These are phyloP conservation scores for Halocynthia roretzi DNA, from an alignment of 23 tunicate species.

Conservation along the genomic window DNA sequence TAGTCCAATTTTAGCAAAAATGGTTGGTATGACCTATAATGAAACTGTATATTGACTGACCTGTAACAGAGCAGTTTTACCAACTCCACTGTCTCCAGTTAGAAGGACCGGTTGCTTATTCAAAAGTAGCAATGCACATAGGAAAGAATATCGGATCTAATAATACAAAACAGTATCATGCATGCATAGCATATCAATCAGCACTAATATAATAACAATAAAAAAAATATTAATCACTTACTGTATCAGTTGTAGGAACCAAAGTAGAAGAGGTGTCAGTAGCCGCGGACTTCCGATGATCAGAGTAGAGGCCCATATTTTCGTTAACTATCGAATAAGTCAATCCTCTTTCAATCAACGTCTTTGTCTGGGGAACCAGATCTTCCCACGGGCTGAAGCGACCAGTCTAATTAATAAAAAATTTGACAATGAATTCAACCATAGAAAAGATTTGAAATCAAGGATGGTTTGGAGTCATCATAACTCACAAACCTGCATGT, in stretches of 20 bases:
- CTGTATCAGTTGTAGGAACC: conserved; percentile 91
- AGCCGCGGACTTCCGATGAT: conserved; percentile 77
- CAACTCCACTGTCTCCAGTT: conserved; percentile 96
- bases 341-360: conserved; percentile 77
- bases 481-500: conserved; percentile 47
- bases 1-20: background rate
- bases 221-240: background rate
- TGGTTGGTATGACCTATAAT: background rate
- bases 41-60: conserved; percentile 8
- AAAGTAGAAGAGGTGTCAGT: conserved; percentile 49
- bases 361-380: conserved; percentile 64
- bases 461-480: background rate
- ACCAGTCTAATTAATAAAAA: conserved; percentile 38
- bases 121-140: conserved; percentile 53
- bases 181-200: background rate
- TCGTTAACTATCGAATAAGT: conserved; percentile 63
- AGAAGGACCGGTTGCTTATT: conserved; percentile 76
- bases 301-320: conserved; percentile 48
- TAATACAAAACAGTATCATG: background rate
- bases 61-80: conserved; percentile 80
- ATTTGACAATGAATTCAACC: no score
- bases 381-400: conserved; percentile 77
- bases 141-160: conserved; percentile 90
- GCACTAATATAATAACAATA: background rate
- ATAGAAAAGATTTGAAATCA: background rate